Evolutionary conservation across 1,140 invertebrate species (phyloP).

Genomic region (Ylistrum balloti): DNA sequence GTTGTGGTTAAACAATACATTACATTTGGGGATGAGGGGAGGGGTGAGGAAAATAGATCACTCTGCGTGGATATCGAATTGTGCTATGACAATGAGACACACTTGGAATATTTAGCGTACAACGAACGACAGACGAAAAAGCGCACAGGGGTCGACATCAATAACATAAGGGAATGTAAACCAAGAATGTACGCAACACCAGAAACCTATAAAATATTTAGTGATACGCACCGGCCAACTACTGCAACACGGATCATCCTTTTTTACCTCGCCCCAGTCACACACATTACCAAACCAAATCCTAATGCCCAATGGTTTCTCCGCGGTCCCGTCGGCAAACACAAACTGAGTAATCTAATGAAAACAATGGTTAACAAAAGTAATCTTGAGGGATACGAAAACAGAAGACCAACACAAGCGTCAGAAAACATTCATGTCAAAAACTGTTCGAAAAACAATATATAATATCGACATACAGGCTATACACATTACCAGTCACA

Average conservation of each 20-base stretch:
- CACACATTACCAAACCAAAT: neutral
- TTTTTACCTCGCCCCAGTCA: no score
- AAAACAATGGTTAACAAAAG: constrained; percentile 42
- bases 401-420: no score
- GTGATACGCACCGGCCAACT: no score
- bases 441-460: no score
- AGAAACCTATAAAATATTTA: constrained; percentile 10
- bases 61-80: constrained; percentile 41
- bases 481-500: no score
- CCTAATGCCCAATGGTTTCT: constrained; percentile 48
- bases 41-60: constrained; percentile 36
- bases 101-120: constrained; percentile 42
- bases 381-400: no score
- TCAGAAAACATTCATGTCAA: no score
- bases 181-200: neutral
- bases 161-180: neutral
- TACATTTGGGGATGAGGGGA: constrained; percentile 51
- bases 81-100: neutral
- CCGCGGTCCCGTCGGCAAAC: constrained; percentile 28
- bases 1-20: constrained; percentile 45
- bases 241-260: no score
- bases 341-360: constrained; percentile 46
- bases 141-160: constrained; percentile 8
- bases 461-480: no score
- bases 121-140: constrained; percentile 52